These are phyloP conservation scores for Chrysina gloriosa DNA, from an alignment of 2,888 invertebrate species.

Conservation along the genomic window DNA sequence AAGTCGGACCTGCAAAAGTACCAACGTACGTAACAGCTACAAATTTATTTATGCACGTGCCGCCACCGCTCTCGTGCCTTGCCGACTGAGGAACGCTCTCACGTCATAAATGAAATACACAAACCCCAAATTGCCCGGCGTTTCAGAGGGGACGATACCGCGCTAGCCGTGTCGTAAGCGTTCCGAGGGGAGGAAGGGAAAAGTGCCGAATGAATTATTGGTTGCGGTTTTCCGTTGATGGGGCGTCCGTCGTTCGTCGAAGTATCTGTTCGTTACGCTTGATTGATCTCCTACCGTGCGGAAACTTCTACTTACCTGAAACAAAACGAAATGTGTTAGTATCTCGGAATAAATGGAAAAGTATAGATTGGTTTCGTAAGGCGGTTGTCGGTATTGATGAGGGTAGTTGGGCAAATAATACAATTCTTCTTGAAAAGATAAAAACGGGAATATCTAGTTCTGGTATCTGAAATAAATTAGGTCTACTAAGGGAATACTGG, in stretches of 20 bases:
- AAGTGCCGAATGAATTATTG: conserved; percentile 4
- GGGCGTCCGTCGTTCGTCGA: not conserved
- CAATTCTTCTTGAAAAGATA: too few relatives aligned
- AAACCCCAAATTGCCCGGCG: not conserved
- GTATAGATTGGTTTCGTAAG: too few relatives aligned
- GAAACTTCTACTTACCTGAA: conserved; percentile 36
- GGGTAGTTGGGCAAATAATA: too few relatives aligned
- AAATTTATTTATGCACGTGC: conserved; percentile 16
- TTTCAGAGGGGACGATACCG: not conserved
- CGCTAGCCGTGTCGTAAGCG: not conserved
- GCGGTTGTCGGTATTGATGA: too few relatives aligned
- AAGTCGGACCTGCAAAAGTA: too few relatives aligned
- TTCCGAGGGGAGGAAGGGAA: not conserved
- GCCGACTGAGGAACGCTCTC: not conserved
- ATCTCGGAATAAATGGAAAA: not conserved
- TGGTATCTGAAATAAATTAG: too few relatives aligned
- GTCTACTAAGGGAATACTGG: too few relatives aligned
- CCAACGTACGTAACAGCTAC: not conserved
- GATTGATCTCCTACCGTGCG: not conserved
- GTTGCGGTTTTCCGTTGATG: not conserved
- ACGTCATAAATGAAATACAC: conserved; percentile 20
- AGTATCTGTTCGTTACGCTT: not conserved
- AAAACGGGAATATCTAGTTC: too few relatives aligned
- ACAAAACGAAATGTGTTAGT: conserved; percentile 23
- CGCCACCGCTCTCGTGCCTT: not conserved